Evolutionary conservation across 1,140 invertebrate genomes (phyloP), one percentile per base, ranked within the genome.

Genomic region (Pogonomyrmex barbatus): DNA sequence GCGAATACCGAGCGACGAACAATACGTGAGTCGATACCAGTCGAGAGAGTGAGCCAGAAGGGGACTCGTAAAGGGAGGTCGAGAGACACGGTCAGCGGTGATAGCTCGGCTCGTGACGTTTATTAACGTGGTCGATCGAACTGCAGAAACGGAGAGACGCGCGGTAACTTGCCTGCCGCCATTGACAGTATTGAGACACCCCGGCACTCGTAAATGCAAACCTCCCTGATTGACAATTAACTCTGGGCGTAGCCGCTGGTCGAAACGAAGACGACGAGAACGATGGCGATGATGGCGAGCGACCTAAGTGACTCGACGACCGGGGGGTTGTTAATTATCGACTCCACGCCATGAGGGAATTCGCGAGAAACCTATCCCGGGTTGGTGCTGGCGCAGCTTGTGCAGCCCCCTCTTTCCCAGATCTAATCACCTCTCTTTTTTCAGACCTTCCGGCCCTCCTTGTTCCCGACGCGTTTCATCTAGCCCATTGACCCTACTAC

Each of bases 281-380:
- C 52, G 65, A 56, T 24, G 73, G n/a, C 54, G 78, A 54, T 36
- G 47, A 78, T 39, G 12, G 65, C 17, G 52, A 70, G 39, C 68
- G 58, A 65, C 67, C 58, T 73, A 90, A 90, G 89, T 90, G 86
- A 90, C 86, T 90, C 89, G 86, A 86, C 89, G 67, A 45, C 45
- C 36, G 56, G 52, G 24, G 65, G 65, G 83, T 91, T 91, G 94
- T 94, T 95, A 94, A 95, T 95, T 95, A 95, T 95, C 93, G 94
- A 94, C 92, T 93, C 88, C 91, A 75, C 85, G 82, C 82, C 56
- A 71, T 24, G 71, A 82, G 50, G 60, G 70, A 65, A 33, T 82
- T 77, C 73, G 45, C 65, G 85, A 87, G 73, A 88, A 88, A 86
- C 77, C 33, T 42, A 71, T 30, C n/a, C 39, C 39, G 6, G 75